These are phyloP conservation scores for Embidobia sp. DNA, from an alignment of 2,888 invertebrate species.

Conservation along the genomic window DNA sequence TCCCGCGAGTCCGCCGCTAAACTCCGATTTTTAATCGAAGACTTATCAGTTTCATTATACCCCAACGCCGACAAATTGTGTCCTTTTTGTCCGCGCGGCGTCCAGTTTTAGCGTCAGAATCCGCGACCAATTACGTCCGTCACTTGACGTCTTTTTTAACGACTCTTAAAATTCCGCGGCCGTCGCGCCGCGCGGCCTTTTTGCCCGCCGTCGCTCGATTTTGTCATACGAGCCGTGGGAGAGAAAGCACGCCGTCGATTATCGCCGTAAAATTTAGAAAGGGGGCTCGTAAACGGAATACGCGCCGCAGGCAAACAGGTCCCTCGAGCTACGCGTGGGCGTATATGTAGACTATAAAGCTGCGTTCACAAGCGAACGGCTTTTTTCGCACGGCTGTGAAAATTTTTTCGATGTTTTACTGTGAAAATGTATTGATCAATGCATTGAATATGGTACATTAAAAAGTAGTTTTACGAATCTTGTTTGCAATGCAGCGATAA, in stretches of 20 bases:
- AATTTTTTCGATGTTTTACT: background rate
- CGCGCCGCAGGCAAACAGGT: slow-evolving; percentile 73
- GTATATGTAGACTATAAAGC: slow-evolving; percentile 68
- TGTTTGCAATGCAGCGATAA: no score
- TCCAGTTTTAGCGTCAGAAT: slow-evolving; percentile 40
- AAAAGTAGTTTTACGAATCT: no score
- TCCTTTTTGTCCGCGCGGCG: slow-evolving; percentile 34
- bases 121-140: slow-evolving; percentile 55
- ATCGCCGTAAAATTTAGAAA: slow-evolving; percentile 78
- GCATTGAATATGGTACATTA: no score
- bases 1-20: slow-evolving; percentile 4
- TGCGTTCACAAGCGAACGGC: slow-evolving; percentile 50
- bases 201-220: slow-evolving; percentile 14
- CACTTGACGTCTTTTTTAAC: slow-evolving; percentile 62
- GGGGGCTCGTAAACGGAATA: slow-evolving; percentile 76
- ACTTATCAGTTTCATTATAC: slow-evolving; percentile 47
- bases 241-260: slow-evolving; percentile 69
- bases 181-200: slow-evolving; percentile 17
- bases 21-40: slow-evolving; percentile 28
- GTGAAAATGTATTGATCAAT: no score
- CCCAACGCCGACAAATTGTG: slow-evolving; percentile 48
- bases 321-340: slow-evolving; percentile 72
- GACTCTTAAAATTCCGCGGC: slow-evolving; percentile 35
- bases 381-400: slow-evolving; percentile 1
- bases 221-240: slow-evolving; percentile 45